These are phyloP conservation scores for Catocala nupta DNA, from an alignment of 2,888 invertebrate species.

Conservation along the genomic window DNA sequence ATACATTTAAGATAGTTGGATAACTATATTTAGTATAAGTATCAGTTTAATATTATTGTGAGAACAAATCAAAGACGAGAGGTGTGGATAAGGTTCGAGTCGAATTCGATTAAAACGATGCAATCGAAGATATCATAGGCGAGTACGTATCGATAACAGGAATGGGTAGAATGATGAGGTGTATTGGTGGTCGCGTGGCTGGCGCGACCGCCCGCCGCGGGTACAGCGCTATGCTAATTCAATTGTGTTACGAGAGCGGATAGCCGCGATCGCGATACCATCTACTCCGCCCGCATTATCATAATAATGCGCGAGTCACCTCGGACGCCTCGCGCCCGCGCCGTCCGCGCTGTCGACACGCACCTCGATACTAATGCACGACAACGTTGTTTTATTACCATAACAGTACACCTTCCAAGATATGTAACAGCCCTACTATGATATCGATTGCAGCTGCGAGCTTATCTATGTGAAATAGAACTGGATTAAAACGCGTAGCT, in stretches of 20 bases:
- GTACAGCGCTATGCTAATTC: conserved; percentile 83
- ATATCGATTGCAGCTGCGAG: conserved; percentile 2
- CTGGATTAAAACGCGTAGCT: not conserved
- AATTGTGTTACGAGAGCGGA: conserved; percentile 82
- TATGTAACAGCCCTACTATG: conserved; percentile 37
- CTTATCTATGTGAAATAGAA: not conserved
- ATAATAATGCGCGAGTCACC: conserved; percentile 86
- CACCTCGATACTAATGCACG: conserved; percentile 33
- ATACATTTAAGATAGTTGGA: no score
- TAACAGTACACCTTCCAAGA: conserved; percentile 43
- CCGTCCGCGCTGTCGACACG: conserved; percentile 66
- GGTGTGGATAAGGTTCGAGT: conserved; percentile 11
- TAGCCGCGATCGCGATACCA: conserved; percentile 72
- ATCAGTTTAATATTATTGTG: conserved; percentile 1
- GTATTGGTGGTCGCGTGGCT: conserved; percentile 81
- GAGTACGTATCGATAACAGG: conserved; percentile 48
- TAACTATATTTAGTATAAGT: not conserved
- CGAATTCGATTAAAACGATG: conserved; percentile 33
- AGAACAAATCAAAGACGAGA: conserved; percentile 17
- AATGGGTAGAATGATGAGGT: conserved; percentile 61
- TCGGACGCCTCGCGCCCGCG: conserved; percentile 58
- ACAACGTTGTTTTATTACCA: conserved; percentile 48
- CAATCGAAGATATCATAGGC: conserved; percentile 38
- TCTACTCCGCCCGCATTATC: conserved; percentile 83
- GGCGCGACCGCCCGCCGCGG: conserved; percentile 79